Conservation (phyloP, 2,888 invertebrate genomes). For the Amitus sp. region DNA sequence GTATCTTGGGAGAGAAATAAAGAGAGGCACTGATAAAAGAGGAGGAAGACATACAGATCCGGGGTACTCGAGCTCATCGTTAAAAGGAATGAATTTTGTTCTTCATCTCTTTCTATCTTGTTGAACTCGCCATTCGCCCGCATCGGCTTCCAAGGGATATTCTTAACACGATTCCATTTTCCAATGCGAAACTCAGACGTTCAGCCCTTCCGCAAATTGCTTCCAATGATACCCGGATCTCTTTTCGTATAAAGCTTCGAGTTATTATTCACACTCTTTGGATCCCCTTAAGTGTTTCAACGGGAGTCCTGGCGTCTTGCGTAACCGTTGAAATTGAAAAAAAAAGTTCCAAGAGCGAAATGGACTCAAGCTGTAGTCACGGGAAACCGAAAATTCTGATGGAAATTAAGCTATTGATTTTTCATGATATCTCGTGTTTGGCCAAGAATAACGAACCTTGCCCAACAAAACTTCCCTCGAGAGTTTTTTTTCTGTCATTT, state of each 20-base stretch:
- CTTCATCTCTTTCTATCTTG: background rate
- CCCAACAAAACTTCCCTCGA: background rate
- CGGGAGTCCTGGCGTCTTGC: background rate
- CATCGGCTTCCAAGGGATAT: background rate
- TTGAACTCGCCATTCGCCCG: background rate
- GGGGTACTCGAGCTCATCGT: background rate
- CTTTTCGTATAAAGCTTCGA: background rate
- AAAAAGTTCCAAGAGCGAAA: background rate
- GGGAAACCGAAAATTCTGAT: too few relatives aligned
- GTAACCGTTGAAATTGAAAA: background rate
- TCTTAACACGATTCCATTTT: conserved; percentile 9
- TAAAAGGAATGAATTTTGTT: conserved; percentile 7
- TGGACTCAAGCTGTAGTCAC: background rate
- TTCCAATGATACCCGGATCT: conserved; percentile 3
- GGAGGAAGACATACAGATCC: background rate
- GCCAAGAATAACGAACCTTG: background rate
- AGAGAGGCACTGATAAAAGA: background rate
- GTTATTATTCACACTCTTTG: conserved; percentile 6
- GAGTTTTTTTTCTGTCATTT: background rate
- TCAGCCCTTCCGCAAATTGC: conserved; percentile 9
- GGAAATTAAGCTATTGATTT: background rate
- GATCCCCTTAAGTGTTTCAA: background rate
- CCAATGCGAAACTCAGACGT: conserved; percentile 7
- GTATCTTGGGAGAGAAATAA: background rate
- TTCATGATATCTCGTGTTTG: too few relatives aligned